phyloP scores from a whole-genome alignment of 1,140 invertebrate genomes.

The Olivierus martensii region DNA sequence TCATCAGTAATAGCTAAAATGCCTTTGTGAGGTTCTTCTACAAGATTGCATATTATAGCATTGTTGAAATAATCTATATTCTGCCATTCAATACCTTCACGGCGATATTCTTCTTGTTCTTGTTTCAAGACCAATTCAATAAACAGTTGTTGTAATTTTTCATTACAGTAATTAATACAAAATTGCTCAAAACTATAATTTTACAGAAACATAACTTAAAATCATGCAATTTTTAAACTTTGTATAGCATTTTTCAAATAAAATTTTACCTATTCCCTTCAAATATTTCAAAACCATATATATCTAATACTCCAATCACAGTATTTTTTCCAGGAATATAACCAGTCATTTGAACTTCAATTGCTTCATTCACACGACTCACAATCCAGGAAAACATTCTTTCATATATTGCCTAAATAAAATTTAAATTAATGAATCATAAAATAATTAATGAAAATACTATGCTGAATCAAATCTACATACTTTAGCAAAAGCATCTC shows the following conservation, averaged over 20 bases:
- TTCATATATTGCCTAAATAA: slow-evolving; percentile 49
- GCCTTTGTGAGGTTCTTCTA: slow-evolving; percentile 71
- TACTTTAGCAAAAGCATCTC: slow-evolving; percentile 84
- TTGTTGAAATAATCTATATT: slow-evolving; percentile 41
- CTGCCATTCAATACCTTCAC: slow-evolving; percentile 52
- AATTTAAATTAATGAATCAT: background rate
- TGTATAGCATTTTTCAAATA: background rate
- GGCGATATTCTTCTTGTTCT: slow-evolving; percentile 71
- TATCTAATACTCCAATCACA: slow-evolving; percentile 89
- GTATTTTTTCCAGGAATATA: slow-evolving; percentile 41
- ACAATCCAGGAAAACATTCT: slow-evolving; percentile 64
- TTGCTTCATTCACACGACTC: slow-evolving; percentile 51
- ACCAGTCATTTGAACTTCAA: slow-evolving; percentile 40
- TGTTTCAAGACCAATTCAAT: slow-evolving; percentile 50
- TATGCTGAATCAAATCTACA: slow-evolving; percentile 9
- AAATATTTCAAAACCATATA: slow-evolving; percentile 97
- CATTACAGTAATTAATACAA: slow-evolving; percentile 82
- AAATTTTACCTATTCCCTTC: slow-evolving; percentile 56
- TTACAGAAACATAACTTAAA: background rate
- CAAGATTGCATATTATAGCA: slow-evolving; percentile 22
- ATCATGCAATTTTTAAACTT: background rate
- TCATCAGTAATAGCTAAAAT: slow-evolving; percentile 87
- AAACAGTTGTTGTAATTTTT: slow-evolving; percentile 69
- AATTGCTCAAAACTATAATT: slow-evolving; percentile 57
- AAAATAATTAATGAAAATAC: background rate